A percentile compares a stretch with the other conserved stretches of the same genome.
phyloP scores from a whole-genome alignment of 1,140 invertebrate species.

The Panagrolaimus sp. region DNA sequence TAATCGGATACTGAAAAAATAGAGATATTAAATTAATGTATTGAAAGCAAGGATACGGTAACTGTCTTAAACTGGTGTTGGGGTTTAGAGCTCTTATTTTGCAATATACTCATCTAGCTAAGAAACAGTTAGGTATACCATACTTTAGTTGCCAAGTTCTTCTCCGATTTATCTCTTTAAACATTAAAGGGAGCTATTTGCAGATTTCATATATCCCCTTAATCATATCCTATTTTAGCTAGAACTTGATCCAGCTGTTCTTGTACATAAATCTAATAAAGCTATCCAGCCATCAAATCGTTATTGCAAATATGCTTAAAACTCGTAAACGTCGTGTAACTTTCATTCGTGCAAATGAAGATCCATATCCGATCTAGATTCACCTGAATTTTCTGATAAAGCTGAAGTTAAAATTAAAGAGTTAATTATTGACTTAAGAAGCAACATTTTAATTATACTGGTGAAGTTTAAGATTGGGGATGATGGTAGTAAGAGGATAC shows the following conservation, averaged over 20 bases:
- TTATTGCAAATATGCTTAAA: constrained; percentile 51
- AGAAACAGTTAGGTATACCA: too few relatives aligned
- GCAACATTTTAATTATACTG: constrained; percentile 23
- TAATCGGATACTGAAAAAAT: neutral
- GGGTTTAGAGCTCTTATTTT: too few relatives aligned
- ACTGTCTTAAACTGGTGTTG: too few relatives aligned
- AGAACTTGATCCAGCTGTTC: constrained; percentile 81
- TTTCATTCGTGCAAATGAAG: constrained; percentile 35
- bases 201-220: too few relatives aligned
- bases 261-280: constrained; percentile 76
- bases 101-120: too few relatives aligned
- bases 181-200: too few relatives aligned
- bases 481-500: too few relatives aligned
- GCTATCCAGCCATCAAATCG: constrained; percentile 73
- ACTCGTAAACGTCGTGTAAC: constrained; percentile 46
- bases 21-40: neutral
- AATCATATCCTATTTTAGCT: constrained; percentile 66
- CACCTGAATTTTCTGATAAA: constrained; percentile 29
- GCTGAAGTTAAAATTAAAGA: constrained; percentile 42
- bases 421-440: constrained; percentile 32
- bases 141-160: too few relatives aligned
- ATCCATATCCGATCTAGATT: constrained; percentile 22
- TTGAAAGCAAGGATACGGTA: neutral
- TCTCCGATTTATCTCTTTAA: too few relatives aligned
- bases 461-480: too few relatives aligned